phyloP scores from a whole-genome alignment of 2,888 invertebrate genomes.

The Kuschelorhynchus macadamiae region DNA sequence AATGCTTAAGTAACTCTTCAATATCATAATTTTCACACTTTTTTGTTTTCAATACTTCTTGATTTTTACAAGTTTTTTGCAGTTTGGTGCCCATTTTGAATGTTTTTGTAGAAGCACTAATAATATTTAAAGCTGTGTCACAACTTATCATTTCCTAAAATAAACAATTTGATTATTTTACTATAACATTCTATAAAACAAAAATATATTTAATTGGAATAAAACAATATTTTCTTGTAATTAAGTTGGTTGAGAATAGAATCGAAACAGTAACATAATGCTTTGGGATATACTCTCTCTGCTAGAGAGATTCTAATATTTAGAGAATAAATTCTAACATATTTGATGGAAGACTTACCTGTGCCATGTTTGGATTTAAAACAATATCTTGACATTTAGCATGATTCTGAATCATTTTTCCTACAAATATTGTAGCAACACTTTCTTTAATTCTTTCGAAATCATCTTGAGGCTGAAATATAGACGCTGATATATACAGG shows the following conservation, averaged over 20 bases:
- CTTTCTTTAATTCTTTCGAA: slow-evolving; percentile 75
- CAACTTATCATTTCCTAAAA: slow-evolving; percentile 50
- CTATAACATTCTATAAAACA: background rate
- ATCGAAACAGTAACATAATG: background rate
- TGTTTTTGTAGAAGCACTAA: slow-evolving; percentile 44
- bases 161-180: background rate
- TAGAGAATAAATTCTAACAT: no score
- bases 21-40: slow-evolving; percentile 16
- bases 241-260: background rate
- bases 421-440: slow-evolving; percentile 77
- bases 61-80: slow-evolving; percentile 15
- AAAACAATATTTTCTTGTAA: background rate
- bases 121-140: slow-evolving; percentile 45
- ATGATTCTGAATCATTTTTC: slow-evolving; percentile 73
- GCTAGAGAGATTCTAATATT: no score
- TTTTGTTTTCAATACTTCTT: background rate
- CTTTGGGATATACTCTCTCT: no score
- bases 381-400: slow-evolving; percentile 69
- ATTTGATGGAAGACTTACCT: slow-evolving; percentile 50
- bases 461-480: slow-evolving; percentile 68
- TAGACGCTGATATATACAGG: no score
- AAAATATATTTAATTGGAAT: background rate
- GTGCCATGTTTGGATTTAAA: slow-evolving; percentile 80
- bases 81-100: slow-evolving; percentile 27
- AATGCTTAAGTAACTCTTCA: slow-evolving; percentile 37